Percentiles rank a stretch among this genome's conserved stretches.
Evolutionary conservation across 2,797 vertebrate genomes (phyloP).

Genomic region (Sebastes iracundus): DNA sequence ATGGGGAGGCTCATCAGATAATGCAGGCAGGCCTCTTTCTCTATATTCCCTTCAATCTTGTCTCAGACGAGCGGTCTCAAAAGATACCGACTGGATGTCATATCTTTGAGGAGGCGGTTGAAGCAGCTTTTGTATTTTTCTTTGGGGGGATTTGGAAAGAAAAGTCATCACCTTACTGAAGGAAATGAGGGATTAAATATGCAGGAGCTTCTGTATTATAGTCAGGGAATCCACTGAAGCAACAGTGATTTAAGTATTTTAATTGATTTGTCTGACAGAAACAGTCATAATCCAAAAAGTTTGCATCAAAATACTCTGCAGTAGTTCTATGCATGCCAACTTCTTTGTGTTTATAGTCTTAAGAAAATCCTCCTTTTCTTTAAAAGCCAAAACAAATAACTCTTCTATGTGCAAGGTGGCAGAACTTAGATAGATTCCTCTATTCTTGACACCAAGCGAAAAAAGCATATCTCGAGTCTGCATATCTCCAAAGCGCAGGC

Average conservation of each 20-base stretch:
- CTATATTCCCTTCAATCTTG: conserved; percentile 17
- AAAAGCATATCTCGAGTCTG: conserved; percentile 34
- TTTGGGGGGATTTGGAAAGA: conserved; percentile 13
- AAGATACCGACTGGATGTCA: conserved; percentile 20
- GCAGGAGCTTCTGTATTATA: not conserved
- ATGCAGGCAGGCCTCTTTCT: not conserved
- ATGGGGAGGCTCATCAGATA: conserved; percentile 44
- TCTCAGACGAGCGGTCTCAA: not conserved
- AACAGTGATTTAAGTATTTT: not conserved
- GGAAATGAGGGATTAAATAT: conserved; percentile 19
- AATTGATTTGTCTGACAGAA: conserved; percentile 23
- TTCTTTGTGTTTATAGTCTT: conserved; percentile 7
- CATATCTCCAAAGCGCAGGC: conserved; percentile 59
- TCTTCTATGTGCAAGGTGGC: not conserved
- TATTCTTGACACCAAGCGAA: conserved; percentile 1
- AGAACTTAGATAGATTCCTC: conserved; percentile 31
- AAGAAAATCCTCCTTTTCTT: conserved; percentile 36
- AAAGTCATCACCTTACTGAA: conserved; percentile 29
- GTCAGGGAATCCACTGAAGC: conserved; percentile 2
- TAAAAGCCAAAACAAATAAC: conserved; percentile 31
- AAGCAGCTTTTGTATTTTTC: conserved; percentile 7
- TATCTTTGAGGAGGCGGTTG: conserved; percentile 22
- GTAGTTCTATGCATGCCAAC: not conserved
- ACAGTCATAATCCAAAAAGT: not conserved
- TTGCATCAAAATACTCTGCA: not conserved